Conservation (phyloP, 2,888 invertebrate species). For the Chouioia cunea region DNA sequence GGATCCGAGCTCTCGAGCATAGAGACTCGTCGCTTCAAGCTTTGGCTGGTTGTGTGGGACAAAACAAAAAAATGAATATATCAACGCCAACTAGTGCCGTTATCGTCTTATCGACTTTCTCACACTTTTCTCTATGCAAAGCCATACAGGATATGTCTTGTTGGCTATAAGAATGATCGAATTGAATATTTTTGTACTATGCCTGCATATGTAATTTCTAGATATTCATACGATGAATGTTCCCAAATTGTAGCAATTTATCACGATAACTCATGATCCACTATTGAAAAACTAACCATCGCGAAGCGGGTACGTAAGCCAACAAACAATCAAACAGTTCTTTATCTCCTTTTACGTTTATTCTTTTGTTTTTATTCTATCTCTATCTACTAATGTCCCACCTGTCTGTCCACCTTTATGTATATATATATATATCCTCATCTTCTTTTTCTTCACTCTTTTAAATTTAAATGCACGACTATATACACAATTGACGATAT, state of each 20-base stretch:
- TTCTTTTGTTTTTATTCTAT: conserved; percentile 19
- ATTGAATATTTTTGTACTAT: too few species aligned
- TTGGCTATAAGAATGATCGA: too few species aligned
- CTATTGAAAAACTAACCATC: too few species aligned
- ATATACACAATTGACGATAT: background rate
- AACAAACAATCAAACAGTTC: conserved; percentile 24
- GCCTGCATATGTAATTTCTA: too few species aligned
- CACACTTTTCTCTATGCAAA: conserved; percentile 10
- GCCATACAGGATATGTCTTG: too few species aligned
- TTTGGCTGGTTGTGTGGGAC: conserved; percentile 21
- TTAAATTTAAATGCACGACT: conserved; percentile 7
- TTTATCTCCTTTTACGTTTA: background rate
- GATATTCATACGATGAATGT: too few species aligned
- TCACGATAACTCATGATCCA: background rate
- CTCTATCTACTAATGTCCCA: conserved; percentile 35
- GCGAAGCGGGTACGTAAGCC: conserved; percentile 6
- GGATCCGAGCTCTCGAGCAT: background rate
- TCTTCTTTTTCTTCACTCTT: background rate
- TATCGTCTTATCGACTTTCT: conserved; percentile 37
- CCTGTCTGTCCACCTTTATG: conserved; percentile 15
- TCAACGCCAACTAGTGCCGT: conserved; percentile 5
- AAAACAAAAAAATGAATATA: conserved; percentile 26
- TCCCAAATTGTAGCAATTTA: conserved; percentile 8
- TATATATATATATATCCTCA: conserved; percentile 1
- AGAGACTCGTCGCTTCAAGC: background rate